A percentile compares a stretch with the other conserved stretches of the same genome.
These are phyloP conservation scores for Branchipolynoe longqiensis DNA, from an alignment of 2,888 invertebrate species.

Conservation along the genomic window DNA sequence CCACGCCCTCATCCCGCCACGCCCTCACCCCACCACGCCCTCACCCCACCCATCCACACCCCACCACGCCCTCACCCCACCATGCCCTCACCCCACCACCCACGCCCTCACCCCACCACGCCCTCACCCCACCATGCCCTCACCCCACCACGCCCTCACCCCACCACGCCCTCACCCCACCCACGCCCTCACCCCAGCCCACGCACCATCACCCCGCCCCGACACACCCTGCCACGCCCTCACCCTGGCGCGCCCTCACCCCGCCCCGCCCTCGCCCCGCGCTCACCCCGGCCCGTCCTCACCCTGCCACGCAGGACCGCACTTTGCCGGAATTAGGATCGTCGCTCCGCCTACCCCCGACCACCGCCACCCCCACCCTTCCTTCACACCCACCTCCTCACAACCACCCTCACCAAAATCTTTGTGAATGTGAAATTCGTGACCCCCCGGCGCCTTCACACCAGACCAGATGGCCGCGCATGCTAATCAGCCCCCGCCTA, in stretches of 20 bases:
- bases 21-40: too few relatives aligned
- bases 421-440: too few relatives aligned
- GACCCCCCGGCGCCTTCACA: constrained; percentile 17
- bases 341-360: too few relatives aligned
- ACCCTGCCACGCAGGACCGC: too few relatives aligned
- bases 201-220: not conserved
- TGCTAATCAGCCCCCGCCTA: constrained; percentile 37
- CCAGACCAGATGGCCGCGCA: constrained; percentile 50
- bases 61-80: not conserved
- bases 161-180: not conserved
- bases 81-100: not conserved
- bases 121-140: too few relatives aligned
- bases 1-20: not conserved
- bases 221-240: not conserved
- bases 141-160: too few relatives aligned
- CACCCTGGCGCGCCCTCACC: not conserved
- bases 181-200: not conserved
- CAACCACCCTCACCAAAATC: too few relatives aligned
- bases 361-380: not conserved
- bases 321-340: too few relatives aligned
- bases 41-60: not conserved
- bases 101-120: too few relatives aligned
- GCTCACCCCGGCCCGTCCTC: too few relatives aligned
- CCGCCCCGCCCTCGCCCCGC: not conserved
- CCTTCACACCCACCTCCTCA: not conserved